Evolutionary conservation across 2,797 vertebrate genomes (phyloP), one percentile per base, ranked within the genome.

Genomic region (Denticeps clupeoides): DNA sequence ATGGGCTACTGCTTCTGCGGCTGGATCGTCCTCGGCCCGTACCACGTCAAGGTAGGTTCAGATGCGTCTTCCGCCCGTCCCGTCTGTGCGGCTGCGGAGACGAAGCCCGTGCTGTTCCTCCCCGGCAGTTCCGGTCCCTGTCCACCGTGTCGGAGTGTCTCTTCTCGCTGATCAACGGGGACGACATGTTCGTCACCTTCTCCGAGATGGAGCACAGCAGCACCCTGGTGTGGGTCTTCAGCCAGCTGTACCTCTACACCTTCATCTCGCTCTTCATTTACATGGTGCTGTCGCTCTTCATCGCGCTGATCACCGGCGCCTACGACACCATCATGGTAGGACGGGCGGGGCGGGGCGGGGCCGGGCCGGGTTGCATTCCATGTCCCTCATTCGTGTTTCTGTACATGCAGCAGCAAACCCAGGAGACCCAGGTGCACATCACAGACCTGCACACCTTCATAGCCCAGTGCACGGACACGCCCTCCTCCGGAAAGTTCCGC

Each of bases 241-340:
- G 90, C 65, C 91, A 95, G 77, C 29, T 95, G 48, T 96, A 94
- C 69, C 85, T 95, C 2, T 96, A 95, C 77, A 86, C 84, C 71
- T 96, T 93, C 73, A 93, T 90, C 82, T 91, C 90, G 7, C 90
- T 96, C 68, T 96, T 96, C 77, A 92, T 93, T 81, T 94, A 93
- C 81, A 91, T 96, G 91, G 89, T 96, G 64, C 85, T 94, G 62
- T 94, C 91, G 3, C 90, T 96, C 67, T 96, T 94, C 82, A 94
- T 96, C 4, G 92, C 92, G 0, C 85, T 94, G 71, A 96, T 96
- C 83, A 96, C 91, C 0, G 90, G 91, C 13, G 89, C 90, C 69
- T 94, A 94, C 0, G 90, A 96, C 67, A 86, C 86, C 66, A 91
- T 94, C 58, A 93, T 87, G 82, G 92, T 94, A 74, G 49, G 45